Conservation (phyloP, 2,113 vertebrate species). For the Onychostruthus taczanowskii region DNA sequence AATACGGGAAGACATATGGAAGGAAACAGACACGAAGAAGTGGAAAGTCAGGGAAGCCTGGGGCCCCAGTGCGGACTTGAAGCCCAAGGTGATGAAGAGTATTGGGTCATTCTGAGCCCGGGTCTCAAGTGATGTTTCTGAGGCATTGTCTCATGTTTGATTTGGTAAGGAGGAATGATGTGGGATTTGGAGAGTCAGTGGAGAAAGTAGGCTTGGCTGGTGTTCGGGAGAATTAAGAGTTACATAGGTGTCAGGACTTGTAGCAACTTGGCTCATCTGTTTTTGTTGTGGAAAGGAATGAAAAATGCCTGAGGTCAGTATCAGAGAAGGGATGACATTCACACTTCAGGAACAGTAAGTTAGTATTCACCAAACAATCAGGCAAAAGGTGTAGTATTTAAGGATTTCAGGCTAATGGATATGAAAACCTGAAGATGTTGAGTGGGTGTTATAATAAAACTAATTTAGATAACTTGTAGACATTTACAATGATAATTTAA, state of each 20-base stretch:
- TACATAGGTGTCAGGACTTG: not conserved
- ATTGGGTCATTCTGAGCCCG: not conserved
- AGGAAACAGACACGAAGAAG: not conserved
- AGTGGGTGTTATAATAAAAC: not conserved
- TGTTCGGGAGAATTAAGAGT: not conserved
- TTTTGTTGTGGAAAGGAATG: not conserved
- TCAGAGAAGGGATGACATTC: not conserved
- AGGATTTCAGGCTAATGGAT: not conserved
- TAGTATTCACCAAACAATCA: not conserved
- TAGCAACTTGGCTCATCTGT: not conserved
- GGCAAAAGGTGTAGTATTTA: not conserved
- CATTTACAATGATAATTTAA: not conserved
- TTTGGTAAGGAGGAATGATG: not conserved
- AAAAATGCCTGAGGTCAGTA: not conserved
- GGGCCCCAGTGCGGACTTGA: fast-evolving
- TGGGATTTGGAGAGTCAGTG: not conserved
- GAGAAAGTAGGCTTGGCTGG: not conserved
- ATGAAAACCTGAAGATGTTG: not conserved
- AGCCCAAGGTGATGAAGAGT: too few relatives aligned
- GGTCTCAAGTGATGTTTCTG: not conserved
- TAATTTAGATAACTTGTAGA: not conserved
- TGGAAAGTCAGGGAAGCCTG: fast-evolving
- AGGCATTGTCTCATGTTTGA: not conserved
- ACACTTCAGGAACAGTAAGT: not conserved
- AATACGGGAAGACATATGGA: not conserved